These are phyloP conservation scores for Zophobas morio DNA, from an alignment of 1,140 invertebrate species.

Conservation along the genomic window DNA sequence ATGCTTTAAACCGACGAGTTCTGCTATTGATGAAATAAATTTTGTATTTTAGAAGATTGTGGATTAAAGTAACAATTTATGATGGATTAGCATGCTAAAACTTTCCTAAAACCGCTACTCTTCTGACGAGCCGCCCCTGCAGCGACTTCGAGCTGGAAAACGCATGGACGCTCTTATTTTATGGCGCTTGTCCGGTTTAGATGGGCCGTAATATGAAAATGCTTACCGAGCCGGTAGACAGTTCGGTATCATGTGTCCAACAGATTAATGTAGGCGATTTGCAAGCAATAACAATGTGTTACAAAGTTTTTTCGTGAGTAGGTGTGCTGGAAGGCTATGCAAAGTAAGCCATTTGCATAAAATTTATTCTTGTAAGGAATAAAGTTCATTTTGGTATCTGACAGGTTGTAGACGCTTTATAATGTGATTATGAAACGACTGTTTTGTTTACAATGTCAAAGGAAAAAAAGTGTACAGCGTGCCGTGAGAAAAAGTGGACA, in stretches of 20 bases:
- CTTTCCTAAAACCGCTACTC: too few species aligned
- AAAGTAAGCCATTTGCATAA: conserved; percentile 36
- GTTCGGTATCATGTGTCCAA: conserved; percentile 37
- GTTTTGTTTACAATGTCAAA: too few species aligned
- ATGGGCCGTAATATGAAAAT: conserved; percentile 25
- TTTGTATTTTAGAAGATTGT: too few species aligned
- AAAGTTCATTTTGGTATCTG: conserved; percentile 5
- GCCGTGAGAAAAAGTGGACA: not conserved
- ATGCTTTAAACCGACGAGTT: too few species aligned
- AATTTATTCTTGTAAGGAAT: conserved; percentile 21
- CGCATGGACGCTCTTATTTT: not conserved
- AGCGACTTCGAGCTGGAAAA: not conserved
- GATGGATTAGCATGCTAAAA: too few species aligned
- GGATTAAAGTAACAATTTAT: too few species aligned
- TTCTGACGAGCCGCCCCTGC: too few species aligned
- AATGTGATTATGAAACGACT: not conserved
- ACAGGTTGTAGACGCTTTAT: conserved; percentile 13
- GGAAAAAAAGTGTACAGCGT: not conserved
- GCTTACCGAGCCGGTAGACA: conserved; percentile 41
- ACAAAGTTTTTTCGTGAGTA: conserved; percentile 26
- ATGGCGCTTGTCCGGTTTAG: conserved; percentile 15
- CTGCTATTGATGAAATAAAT: too few species aligned
- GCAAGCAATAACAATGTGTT: conserved; percentile 42
- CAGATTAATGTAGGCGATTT: conserved; percentile 45
- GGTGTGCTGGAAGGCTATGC: conserved; percentile 1